Evolutionary conservation across 2,113 vertebrate species (phyloP).

Genomic region (Spea multiplicata): DNA sequence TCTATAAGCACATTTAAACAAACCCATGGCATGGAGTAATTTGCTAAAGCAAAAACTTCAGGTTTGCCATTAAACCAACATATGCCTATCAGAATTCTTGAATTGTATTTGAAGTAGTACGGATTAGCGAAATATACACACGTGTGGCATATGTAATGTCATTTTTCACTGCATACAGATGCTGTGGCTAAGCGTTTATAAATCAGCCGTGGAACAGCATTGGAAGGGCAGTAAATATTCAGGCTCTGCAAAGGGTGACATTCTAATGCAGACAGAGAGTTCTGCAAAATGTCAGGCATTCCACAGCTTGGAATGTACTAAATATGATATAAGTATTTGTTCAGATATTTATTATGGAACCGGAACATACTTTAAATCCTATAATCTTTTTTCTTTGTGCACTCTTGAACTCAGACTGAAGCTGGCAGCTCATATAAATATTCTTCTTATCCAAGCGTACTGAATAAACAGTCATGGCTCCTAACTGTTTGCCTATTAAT

Average conservation of each 20-base stretch:
- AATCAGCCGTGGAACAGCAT: neutral
- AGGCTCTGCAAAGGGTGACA: constrained; percentile 17
- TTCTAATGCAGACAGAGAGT: constrained; percentile 31
- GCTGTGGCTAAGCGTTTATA: constrained; percentile 16
- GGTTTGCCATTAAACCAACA: no score
- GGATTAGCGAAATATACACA: neutral
- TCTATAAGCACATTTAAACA: no score
- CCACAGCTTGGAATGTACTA: constrained; percentile 25
- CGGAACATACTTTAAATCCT: constrained; percentile 24
- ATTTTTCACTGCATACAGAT: constrained; percentile 13
- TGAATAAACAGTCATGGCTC: constrained; percentile 16
- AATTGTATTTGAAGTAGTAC: no score
- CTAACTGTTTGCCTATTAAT: constrained; percentile 9
- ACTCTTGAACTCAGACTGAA: constrained; percentile 25
- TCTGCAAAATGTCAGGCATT: constrained; percentile 46
- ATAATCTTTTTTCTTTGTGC: constrained; percentile 44
- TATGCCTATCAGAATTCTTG: no score
- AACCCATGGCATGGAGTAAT: no score
- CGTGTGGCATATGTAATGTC: neutral
- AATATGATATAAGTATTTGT: constrained; percentile 30
- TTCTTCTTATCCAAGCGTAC: constrained; percentile 16
- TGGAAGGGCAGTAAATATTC: constrained; percentile 12
- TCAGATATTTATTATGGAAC: constrained; percentile 31
- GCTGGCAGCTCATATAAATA: constrained; percentile 28
- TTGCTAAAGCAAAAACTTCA: no score